A percentile compares a stretch with the other conserved stretches of the same genome.
phyloP scores from a whole-genome alignment of 2,888 invertebrate species.

The Plagiodera versicolora region DNA sequence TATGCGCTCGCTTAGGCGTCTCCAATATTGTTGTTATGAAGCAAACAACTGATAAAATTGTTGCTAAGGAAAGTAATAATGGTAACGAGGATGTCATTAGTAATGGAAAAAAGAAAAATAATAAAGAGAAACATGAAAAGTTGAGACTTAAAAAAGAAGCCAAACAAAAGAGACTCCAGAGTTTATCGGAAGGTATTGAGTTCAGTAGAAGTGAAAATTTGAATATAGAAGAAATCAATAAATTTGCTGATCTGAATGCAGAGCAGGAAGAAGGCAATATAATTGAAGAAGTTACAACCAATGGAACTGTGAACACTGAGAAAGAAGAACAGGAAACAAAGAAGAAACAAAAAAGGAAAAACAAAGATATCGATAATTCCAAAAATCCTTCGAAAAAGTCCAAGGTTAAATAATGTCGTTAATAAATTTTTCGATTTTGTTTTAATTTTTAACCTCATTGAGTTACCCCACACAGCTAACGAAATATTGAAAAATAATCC shows the following conservation, averaged over 20 bases:
- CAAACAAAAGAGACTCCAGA: conserved; percentile 52
- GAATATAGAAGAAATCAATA: conserved; percentile 9
- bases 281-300: neutral
- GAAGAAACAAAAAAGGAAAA: neutral
- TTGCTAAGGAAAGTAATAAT: conserved; percentile 29
- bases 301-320: neutral
- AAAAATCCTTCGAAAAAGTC: neutral
- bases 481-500: too few species aligned
- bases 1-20: conserved; percentile 53
- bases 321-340: neutral
- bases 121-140: conserved; percentile 51
- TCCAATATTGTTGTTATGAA: conserved; percentile 47
- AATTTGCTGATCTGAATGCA: neutral
- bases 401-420: neutral
- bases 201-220: conserved; percentile 16
- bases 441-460: too few species aligned
- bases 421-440: neutral
- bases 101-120: conserved; percentile 40
- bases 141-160: conserved; percentile 57
- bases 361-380: neutral
- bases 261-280: neutral
- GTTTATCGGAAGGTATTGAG: conserved; percentile 54
- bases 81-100: conserved; percentile 22
- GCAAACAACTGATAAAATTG: conserved; percentile 37
- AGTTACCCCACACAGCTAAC: too few species aligned